Conservation (phyloP, 2,888 invertebrate species). For the Lasioglossum lativentre region DNA sequence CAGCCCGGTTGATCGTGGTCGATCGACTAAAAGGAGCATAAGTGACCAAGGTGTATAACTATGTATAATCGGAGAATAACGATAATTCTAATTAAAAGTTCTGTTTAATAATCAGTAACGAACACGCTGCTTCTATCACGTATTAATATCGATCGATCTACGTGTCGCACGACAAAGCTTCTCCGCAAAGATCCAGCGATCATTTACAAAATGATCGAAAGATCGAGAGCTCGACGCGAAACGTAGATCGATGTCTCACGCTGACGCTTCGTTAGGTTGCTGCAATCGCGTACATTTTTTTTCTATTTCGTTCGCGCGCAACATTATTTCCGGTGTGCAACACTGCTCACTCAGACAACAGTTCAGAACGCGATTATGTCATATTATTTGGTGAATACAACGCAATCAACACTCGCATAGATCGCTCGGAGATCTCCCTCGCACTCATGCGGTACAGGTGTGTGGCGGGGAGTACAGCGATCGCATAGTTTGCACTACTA, state of each 20-base stretch:
- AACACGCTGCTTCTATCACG: conserved; percentile 77
- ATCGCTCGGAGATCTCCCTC: not conserved
- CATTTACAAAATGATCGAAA: not conserved
- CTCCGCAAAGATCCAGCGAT: not conserved
- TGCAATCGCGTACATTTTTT: conserved; percentile 70
- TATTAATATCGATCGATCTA: conserved; percentile 71
- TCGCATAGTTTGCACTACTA: not conserved
- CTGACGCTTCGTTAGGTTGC: conserved; percentile 81
- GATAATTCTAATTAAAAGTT: conserved; percentile 51
- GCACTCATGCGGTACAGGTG: conserved; percentile 12
- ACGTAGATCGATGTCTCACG: conserved; percentile 69
- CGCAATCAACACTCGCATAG: not conserved
- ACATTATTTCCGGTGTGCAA: conserved; percentile 69
- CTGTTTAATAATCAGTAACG: conserved; percentile 73
- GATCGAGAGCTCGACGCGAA: conserved; percentile 34
- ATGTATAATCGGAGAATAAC: conserved; percentile 70
- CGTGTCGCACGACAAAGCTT: conserved; percentile 49
- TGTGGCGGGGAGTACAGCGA: conserved; percentile 21
- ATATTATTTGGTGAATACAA: not conserved
- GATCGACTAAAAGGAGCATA: conserved; percentile 56
- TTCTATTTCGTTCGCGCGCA: conserved; percentile 46
- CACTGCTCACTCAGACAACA: conserved; percentile 7
- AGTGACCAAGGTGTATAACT: conserved; percentile 22
- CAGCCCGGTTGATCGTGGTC: conserved; percentile 75
- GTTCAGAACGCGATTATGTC: conserved; percentile 24